phyloP scores from a whole-genome alignment of 2,113 vertebrate species.

The Alethe castanea region DNA sequence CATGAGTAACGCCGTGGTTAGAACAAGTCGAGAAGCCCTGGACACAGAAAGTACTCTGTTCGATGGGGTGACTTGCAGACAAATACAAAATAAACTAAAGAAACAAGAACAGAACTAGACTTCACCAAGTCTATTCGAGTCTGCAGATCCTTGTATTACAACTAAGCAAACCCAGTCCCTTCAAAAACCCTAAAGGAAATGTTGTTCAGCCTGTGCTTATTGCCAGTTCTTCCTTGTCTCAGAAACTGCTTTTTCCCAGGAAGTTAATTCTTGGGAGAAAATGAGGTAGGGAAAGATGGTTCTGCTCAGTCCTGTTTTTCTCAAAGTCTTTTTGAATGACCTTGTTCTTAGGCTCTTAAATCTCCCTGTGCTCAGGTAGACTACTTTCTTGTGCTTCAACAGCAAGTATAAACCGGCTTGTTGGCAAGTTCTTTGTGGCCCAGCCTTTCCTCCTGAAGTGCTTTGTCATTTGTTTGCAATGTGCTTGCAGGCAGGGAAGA shows the following conservation, averaged over 20 bases:
- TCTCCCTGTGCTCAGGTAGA: not conserved
- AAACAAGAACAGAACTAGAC: not conserved
- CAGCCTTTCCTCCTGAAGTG: constrained; percentile 37
- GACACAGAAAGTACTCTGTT: not conserved
- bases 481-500: constrained; percentile 55
- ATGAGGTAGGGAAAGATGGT: not conserved
- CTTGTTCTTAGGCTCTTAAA: constrained; percentile 40
- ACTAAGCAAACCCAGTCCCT: not conserved
- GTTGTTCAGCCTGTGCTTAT: not conserved
- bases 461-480: constrained; percentile 57
- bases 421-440: constrained; percentile 37
- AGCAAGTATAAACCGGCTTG: constrained; percentile 71
- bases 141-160: not conserved
- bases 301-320: constrained; percentile 58
- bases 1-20: not conserved
- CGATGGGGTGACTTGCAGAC: not conserved
- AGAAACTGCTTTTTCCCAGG: not conserved
- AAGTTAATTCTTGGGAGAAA: not conserved
- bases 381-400: constrained; percentile 43
- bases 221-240: not conserved
- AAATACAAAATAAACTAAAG: not conserved
- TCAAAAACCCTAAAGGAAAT: not conserved
- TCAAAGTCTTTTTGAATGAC: constrained; percentile 18
- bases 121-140: not conserved
- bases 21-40: not conserved